A percentile compares a stretch with the other conserved stretches of the same genome.
Conservation (phyloP, 2,888 invertebrate genomes). For the Cryptocheilus praepositus region DNA sequence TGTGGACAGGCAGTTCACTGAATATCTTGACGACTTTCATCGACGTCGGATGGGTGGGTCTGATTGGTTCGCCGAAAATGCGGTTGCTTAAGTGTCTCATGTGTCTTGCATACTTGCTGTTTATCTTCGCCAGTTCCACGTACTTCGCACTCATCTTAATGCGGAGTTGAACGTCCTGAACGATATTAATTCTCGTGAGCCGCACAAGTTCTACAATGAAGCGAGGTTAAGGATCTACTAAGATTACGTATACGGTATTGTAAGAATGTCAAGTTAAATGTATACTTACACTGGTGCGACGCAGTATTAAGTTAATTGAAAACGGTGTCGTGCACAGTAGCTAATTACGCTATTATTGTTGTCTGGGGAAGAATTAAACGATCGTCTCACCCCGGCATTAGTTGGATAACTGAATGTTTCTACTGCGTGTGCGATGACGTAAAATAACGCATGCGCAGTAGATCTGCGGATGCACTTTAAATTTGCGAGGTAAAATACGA, state of each 20-base stretch:
- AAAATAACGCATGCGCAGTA: too few species aligned
- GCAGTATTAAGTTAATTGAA: not conserved
- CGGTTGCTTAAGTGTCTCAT: conserved; percentile 91
- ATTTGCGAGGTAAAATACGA: too few species aligned
- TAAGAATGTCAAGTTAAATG: not conserved
- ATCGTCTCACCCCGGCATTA: too few species aligned
- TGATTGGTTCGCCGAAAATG: conserved; percentile 91
- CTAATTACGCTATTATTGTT: too few species aligned
- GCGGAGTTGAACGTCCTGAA: conserved; percentile 66
- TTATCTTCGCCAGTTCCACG: too few species aligned
- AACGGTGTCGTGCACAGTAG: too few species aligned
- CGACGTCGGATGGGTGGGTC: conserved; percentile 84
- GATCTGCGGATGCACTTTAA: too few species aligned
- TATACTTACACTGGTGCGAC: not conserved
- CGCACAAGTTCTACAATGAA: not conserved
- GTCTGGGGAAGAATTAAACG: too few species aligned
- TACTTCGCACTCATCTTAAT: conserved; percentile 83
- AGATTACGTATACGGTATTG: not conserved
- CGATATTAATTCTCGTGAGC: not conserved
- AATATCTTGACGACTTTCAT: conserved; percentile 89
- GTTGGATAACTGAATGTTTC: too few species aligned
- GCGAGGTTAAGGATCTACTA: not conserved
- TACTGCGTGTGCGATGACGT: too few species aligned
- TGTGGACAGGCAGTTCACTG: conserved; percentile 84
- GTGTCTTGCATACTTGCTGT: conserved; percentile 89